Base-by-base conservation (phyloP, 2,888 invertebrate species). In the Phortica magna region DNA sequence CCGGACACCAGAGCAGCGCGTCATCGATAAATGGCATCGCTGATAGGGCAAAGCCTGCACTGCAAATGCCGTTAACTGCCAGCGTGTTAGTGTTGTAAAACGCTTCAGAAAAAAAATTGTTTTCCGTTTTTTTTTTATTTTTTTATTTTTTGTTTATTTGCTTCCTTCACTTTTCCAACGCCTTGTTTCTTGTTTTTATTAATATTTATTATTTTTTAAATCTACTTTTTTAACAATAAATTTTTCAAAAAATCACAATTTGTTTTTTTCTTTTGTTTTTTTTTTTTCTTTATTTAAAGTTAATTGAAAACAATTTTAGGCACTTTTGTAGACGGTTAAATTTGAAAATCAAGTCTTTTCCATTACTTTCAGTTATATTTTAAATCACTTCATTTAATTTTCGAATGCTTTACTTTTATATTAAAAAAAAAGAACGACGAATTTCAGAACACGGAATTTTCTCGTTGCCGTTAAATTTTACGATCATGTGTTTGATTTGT, bases 1-100 rank as follows among this genome's bases (percentile, higher is more conserved):
- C 97, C 91, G 97, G 96, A 94, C 97, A 96, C 98, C 98, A 98
- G 92, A 96, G 93, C 89, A 97, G 94, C 92, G 98, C 97, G 94
- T 98, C 97, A 94, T 98, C 97, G 93, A 98, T 97, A 94, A 97
- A 98, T 94, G 97, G 97, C 97, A 97, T 97, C 94, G 96, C 95
- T 95, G 95, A 91, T 84, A 90, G 88, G 90, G 91, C 92, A 91
- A 91, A 90, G 90, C 92, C 92, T 84, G 87, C 84, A 91, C 92
- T 91, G 81, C 91, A 90, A 87, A 91, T 90, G 82, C 91, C 90
- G 85, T 91, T 90, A 84, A 90, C 89, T 91, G 92, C 92, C 92
- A 92, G 92, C 89, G 90, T 92, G 89, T 83, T 83, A 87, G 87
- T 85, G 85, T 86, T 86, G 43, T 75, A 79, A 57, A 59, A 57